Conservation (phyloP, 1,140 invertebrate species). For the Drosophila nannoptera region DNA sequence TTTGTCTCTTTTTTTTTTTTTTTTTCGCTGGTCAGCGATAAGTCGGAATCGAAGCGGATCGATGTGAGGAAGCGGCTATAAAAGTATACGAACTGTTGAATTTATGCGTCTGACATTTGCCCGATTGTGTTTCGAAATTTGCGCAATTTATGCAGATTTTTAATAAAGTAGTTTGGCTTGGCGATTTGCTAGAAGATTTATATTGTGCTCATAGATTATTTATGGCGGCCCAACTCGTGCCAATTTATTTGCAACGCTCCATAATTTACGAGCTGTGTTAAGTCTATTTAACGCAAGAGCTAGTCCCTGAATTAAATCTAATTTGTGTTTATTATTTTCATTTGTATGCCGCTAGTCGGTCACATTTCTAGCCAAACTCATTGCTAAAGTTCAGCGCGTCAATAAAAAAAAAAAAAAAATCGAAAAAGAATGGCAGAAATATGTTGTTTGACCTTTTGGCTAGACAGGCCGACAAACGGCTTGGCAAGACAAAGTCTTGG, state of each 20-base stretch:
- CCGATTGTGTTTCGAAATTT: slow-evolving; percentile 5
- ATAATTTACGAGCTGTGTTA: slow-evolving; percentile 7
- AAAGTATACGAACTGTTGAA: slow-evolving; percentile 8
- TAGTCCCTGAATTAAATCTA: neutral
- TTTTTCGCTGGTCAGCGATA: neutral
- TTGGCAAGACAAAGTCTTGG: slow-evolving; percentile 17
- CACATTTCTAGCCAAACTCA: slow-evolving; percentile 18
- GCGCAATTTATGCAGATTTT: slow-evolving; percentile 13
- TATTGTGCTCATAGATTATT: neutral
- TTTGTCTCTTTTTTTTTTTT: neutral
- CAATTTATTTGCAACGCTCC: neutral
- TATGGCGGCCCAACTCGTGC: neutral
- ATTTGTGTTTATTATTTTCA: neutral
- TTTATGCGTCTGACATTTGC: slow-evolving; percentile 18
- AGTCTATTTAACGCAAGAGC: neutral
- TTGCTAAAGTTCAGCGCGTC: slow-evolving; percentile 42
- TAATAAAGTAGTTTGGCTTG: slow-evolving; percentile 6
- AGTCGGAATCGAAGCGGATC: neutral
- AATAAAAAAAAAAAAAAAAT: slow-evolving; percentile 20
- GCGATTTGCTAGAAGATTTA: slow-evolving; percentile 4
- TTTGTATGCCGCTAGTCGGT: slow-evolving; percentile 5
- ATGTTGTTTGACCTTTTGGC: slow-evolving; percentile 50
- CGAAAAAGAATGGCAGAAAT: slow-evolving; percentile 14
- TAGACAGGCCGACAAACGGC: slow-evolving; percentile 30
- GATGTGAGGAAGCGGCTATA: neutral